Evolutionary conservation across 2,797 vertebrate species (phyloP).

Genomic region (Alectoris magna): DNA sequence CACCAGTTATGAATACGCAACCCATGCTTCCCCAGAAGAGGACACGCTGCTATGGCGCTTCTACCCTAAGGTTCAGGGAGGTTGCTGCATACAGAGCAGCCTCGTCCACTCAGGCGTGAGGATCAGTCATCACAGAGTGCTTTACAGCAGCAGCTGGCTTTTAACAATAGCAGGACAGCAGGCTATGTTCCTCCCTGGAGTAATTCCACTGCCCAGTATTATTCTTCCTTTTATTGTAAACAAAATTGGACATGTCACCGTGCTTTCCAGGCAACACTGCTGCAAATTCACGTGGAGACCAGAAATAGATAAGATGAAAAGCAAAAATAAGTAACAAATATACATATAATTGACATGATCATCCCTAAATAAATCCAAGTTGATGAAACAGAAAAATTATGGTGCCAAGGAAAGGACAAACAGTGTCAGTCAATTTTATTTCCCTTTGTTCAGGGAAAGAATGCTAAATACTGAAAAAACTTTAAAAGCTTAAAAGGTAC

Average conservation of each 20-base stretch:
- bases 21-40: not conserved
- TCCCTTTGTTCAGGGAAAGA: not conserved
- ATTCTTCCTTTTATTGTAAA: not conserved
- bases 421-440: not conserved
- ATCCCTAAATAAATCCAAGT: not conserved
- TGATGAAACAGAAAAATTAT: not conserved
- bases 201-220: not conserved
- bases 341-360: not conserved
- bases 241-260: not conserved
- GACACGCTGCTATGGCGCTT: not conserved
- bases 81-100: not conserved
- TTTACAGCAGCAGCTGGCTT: not conserved
- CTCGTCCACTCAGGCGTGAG: not conserved
- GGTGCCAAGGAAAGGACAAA: accelerated
- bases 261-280: not conserved
- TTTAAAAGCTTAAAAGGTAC: not conserved
- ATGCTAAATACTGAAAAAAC: not conserved
- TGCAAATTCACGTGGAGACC: not conserved
- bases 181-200: not conserved
- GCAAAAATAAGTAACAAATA: not conserved
- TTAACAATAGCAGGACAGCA: not conserved
- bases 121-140: not conserved
- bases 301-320: not conserved
- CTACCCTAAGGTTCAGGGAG: not conserved
- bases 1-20: not conserved